Evolutionary conservation across 2,113 vertebrate species (phyloP).

Genomic region (Diglossa brunneiventris): DNA sequence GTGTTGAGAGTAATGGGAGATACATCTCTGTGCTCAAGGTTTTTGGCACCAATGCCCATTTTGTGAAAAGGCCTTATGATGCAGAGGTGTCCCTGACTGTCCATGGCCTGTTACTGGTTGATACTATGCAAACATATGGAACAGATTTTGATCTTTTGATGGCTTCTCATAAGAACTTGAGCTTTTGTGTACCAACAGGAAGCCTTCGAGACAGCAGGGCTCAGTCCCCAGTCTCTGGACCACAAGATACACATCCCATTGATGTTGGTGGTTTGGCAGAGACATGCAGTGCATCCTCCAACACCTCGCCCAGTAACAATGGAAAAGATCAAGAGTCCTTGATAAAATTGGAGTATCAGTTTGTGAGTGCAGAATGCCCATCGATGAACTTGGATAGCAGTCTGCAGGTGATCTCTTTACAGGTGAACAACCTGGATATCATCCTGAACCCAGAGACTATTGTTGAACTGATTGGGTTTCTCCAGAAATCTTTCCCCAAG

Average conservation of each 20-base stretch:
- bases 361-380: constrained; percentile 95
- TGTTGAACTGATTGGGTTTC: constrained; percentile 94
- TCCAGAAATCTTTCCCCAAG: constrained; percentile 96
- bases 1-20: constrained; percentile 89
- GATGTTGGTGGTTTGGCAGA: neutral
- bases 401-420: constrained; percentile 89
- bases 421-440: constrained; percentile 96
- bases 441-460: constrained; percentile 98
- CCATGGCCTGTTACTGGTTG: constrained; percentile 91
- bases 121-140: constrained; percentile 94
- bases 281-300: neutral
- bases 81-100: constrained; percentile 91
- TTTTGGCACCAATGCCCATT: constrained; percentile 92
- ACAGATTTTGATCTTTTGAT: constrained; percentile 96
- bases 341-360: constrained; percentile 95
- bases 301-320: neutral
- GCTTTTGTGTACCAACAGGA: constrained; percentile 92
- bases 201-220: constrained; percentile 89
- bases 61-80: constrained; percentile 96
- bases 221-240: constrained; percentile 80
- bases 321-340: constrained; percentile 87
- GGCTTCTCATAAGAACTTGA: constrained; percentile 96
- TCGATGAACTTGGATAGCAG: constrained; percentile 94
- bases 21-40: constrained; percentile 98
- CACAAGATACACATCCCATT: neutral